These are phyloP conservation scores for Sebastes minor DNA, from an alignment of 2,797 vertebrate species.

Conservation along the genomic window DNA sequence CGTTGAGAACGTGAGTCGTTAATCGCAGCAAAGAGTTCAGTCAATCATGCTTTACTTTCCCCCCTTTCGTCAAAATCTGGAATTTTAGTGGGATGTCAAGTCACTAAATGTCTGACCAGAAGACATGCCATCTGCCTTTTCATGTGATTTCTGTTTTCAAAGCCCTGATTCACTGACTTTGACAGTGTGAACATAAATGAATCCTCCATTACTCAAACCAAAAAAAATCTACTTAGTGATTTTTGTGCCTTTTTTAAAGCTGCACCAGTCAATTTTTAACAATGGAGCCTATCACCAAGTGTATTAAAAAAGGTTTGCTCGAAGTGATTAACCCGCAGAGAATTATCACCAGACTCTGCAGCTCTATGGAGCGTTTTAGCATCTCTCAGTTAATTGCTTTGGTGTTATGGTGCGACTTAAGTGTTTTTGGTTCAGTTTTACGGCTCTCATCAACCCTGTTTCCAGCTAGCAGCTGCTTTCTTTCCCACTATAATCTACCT, in stretches of 20 bases:
- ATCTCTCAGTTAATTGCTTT: background rate
- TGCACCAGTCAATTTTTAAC: background rate
- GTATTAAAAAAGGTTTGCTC: background rate
- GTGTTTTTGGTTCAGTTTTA: background rate
- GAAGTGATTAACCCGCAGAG: background rate
- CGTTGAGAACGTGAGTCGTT: background rate
- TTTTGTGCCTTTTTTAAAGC: background rate
- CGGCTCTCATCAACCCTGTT: background rate
- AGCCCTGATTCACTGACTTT: background rate
- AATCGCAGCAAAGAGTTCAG: background rate
- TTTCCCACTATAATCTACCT: background rate
- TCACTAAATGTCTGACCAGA: conserved; percentile 6
- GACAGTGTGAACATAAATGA: background rate
- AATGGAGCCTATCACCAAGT: background rate
- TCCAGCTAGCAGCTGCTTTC: no score
- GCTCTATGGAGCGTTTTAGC: background rate
- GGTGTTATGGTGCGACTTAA: background rate
- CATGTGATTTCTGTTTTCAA: background rate
- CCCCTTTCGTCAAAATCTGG: background rate
- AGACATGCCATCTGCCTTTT: background rate
- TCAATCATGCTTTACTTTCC: background rate
- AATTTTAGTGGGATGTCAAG: background rate
- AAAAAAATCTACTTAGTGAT: background rate
- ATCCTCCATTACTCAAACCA: background rate
- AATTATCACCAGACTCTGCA: background rate